Evolutionary conservation across 2,797 vertebrate genomes (phyloP).

Genomic region (Antennarius maculatus): DNA sequence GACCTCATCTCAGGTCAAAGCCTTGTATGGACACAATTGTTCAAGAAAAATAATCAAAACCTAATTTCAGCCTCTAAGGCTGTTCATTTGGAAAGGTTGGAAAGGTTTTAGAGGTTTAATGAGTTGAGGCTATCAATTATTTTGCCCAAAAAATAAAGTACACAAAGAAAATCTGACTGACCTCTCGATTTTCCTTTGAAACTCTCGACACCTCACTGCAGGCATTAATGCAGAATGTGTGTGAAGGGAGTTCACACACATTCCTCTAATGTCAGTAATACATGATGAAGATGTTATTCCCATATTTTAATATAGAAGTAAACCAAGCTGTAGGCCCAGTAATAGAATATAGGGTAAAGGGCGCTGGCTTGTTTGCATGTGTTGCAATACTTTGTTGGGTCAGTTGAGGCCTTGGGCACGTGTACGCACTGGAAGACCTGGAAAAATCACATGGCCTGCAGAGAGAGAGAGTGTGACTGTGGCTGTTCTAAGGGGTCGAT

Average conservation of each 20-base stretch:
- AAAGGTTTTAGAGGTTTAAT: neutral
- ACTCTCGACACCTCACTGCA: neutral
- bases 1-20: neutral
- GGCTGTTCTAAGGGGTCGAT: slow-evolving; percentile 24
- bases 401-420: slow-evolving; percentile 45
- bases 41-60: neutral
- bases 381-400: slow-evolving; percentile 61
- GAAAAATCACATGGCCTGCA: slow-evolving; percentile 61
- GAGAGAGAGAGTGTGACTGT: slow-evolving; percentile 9
- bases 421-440: slow-evolving; percentile 63
- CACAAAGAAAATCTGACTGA: neutral
- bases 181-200: neutral
- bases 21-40: neutral
- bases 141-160: neutral
- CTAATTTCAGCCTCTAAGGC: neutral
- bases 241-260: neutral
- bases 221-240: slow-evolving; percentile 1
- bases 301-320: neutral
- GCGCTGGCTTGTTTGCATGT: slow-evolving; percentile 53
- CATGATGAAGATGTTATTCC: slow-evolving; percentile 2
- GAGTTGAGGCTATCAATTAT: neutral
- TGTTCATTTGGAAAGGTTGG: neutral
- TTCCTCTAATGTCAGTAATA: neutral
- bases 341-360: slow-evolving; percentile 62
- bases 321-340: slow-evolving; percentile 13